Base-by-base conservation (phyloP, 1,140 invertebrate species). In the Helicoverpa armigera region DNA sequence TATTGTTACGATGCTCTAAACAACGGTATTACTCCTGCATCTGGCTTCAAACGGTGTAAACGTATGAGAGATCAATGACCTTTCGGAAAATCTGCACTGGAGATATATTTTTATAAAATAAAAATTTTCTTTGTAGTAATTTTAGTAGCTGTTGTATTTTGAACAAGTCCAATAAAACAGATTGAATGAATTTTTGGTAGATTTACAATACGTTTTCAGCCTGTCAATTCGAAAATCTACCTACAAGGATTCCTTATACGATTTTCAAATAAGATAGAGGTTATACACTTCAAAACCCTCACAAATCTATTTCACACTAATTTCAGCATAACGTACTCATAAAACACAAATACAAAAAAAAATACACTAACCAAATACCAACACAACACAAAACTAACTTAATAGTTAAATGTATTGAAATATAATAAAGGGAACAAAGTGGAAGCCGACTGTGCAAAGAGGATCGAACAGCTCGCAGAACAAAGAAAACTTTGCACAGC, bases 361-460 rank as follows among this genome's bases (percentile, higher is more conserved):
- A 2, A 2, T 11, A 61, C 7, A 23, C 2, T 9, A 29, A 29
- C 50, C 50, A 72, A 14, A 31, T 23, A 70, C 18, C 13, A 3
- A n/a, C 18, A 29, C 16, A 5, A 13, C 35, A 13, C 13, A 13
- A 70, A 70, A 70, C n/a, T 10, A 16, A 31, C 63, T 65, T 16
- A 72, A 29, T n/a, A 72, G 48, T 70, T 69, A 51, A 70, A 70
- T 70, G 50, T 53, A 72, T 54, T 72, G 69, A 72, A 54, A 65
- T 65, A 65, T 65, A 72, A 72, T 72, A 72, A 72, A 51, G 23
- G 50, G 13, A 54, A 53, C 50, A 72, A 53, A 54, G 50, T 31
- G 50, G 50, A 53, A 48, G 63, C 23, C 58, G 23, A n/a, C 50
- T 51, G 23, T 11, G 35, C 69, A 72, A 72, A 72, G 69, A 72